Base-by-base conservation (phyloP, 2,113 vertebrate genomes). In the Columbina picui region DNA sequence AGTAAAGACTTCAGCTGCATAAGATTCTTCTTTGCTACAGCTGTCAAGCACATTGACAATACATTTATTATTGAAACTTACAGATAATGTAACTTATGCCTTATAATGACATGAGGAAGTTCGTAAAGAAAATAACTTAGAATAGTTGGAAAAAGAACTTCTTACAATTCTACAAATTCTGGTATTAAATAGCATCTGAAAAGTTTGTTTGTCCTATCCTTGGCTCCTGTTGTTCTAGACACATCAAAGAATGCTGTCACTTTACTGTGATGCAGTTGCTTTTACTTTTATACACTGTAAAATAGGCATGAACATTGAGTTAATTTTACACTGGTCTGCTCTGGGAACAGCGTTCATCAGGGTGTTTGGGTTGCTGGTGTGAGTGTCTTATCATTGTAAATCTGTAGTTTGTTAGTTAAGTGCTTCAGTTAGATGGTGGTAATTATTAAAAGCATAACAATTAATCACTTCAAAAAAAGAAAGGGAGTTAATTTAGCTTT, bases 31-130 rank as follows among this genome's bases (percentile, higher is more conserved):
- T 75, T 75, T 75, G 25, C 49, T 79, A 41, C 74, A 73, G 17
- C 65, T 92, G 70, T 94, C 84, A 91, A 61, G 61, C 76, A 96
- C 53, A 87, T 71, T 78, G 91, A 87, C 84, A 68, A 20, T 78
- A n/a, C 81, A 92, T 93, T 95, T 96, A 77, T 74, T 90, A 80
- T 84, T 89, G 68, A 60, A 93, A 81, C 52, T 84, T 93, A 52
- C 10, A 81, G 50, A 86, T 95, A 69, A 92, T 92, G 68, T 95
- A 84, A 53, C 67, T 84, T 89, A 34, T 25, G 69, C 43, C 57
- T 84, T 75, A 27, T 92, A 56, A 68, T 93, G 23, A 52, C 57
- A 60, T 26, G 34, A 81, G 60, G n/a, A 4, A 2, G 6, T 30
- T 68, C n/a, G 7, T 81, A 32, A 87, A 75, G 80, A 84, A 90